phyloP scores from a whole-genome alignment of 1,140 invertebrate genomes.

The Eurosta solidaginis region DNA sequence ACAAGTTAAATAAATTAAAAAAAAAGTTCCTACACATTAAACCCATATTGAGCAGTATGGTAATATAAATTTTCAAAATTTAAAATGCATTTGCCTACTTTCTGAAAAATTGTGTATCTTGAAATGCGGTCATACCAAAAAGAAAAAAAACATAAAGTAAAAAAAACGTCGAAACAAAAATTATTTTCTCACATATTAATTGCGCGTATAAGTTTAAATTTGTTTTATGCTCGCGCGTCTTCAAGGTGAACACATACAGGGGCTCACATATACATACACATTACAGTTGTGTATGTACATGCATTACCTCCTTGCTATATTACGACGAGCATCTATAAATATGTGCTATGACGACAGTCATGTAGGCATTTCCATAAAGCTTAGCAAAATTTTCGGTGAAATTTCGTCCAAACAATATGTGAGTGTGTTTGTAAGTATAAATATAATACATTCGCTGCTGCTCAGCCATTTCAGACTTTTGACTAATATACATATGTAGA shows the following conservation, averaged over 20 bases:
- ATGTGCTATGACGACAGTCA: background rate
- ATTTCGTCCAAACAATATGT: too few relatives aligned
- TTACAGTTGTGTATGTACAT: background rate
- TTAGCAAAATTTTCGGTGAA: background rate
- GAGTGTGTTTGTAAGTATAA: background rate
- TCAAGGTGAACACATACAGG: constrained; percentile 26
- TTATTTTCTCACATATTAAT: background rate
- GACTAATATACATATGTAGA: background rate
- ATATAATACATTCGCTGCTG: background rate
- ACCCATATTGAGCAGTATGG: too few relatives aligned
- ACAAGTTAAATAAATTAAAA: too few relatives aligned
- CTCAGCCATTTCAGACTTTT: background rate
- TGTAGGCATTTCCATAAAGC: background rate
- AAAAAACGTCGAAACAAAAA: background rate
- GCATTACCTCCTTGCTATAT: too few relatives aligned
- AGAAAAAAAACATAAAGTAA: constrained; percentile 39
- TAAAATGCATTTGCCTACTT: too few relatives aligned
- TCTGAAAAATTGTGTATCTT: background rate
- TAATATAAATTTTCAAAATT: too few relatives aligned
- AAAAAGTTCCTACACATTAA: too few relatives aligned
- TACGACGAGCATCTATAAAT: constrained; percentile 12
- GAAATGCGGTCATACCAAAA: background rate
- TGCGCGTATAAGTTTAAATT: background rate
- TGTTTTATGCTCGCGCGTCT: background rate
- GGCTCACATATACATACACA: background rate